phyloP scores from a whole-genome alignment of 2,113 vertebrate genomes.

The Egretta garzetta region DNA sequence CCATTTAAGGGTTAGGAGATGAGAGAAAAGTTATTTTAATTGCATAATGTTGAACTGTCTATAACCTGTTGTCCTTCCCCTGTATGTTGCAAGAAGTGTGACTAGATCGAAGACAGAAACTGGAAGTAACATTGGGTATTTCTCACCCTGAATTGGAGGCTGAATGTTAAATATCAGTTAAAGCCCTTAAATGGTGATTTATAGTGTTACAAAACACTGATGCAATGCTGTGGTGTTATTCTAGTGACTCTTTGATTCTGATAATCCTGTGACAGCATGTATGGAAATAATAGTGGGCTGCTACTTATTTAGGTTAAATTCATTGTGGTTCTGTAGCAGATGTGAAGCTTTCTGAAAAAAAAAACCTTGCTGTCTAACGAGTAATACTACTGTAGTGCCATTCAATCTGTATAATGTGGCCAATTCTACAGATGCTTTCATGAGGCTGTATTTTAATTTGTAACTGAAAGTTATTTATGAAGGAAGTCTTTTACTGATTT shows the following conservation, averaged over 20 bases:
- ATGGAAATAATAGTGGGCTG: background rate
- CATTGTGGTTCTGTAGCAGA: background rate
- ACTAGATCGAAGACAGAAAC: background rate
- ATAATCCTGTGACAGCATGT: background rate
- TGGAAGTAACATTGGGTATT: background rate
- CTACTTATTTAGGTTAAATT: background rate
- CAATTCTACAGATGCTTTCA: background rate
- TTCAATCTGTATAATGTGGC: background rate
- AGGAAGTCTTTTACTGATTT: background rate
- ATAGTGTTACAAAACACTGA: background rate
- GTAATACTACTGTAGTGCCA: background rate
- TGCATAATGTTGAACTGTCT: background rate
- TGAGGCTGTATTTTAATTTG: background rate
- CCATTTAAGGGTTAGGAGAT: background rate
- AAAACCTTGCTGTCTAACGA: background rate
- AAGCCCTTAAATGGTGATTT: background rate
- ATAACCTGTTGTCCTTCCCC: background rate
- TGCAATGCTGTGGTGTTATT: background rate
- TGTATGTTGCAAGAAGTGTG: background rate
- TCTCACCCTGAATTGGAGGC: background rate
- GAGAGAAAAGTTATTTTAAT: background rate
- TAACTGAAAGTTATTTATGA: background rate
- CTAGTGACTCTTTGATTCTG: background rate
- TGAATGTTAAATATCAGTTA: background rate
- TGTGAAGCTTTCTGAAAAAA: background rate